Base-by-base conservation (phyloP, 2,888 invertebrate species). In the Epistrophe eligans region DNA sequence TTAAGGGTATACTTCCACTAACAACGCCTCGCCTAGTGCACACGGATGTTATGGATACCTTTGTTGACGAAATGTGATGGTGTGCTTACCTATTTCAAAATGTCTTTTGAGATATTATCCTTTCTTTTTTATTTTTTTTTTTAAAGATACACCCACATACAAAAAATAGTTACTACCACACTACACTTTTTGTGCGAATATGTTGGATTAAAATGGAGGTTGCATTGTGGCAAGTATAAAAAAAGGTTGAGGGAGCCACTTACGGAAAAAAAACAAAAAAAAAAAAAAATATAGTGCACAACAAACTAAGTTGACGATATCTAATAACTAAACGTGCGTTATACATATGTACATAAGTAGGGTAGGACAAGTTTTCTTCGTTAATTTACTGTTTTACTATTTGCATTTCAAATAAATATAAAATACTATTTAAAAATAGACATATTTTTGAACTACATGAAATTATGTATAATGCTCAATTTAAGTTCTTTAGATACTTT, bases 21-120 rank as follows among this genome's bases (percentile, higher is more conserved):
- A 67, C 73, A 64, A 64, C 62, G 38, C 40, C 58, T 62, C 62
- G 38, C 40, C 58, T 62, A 67, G 50, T 43, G 50, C 52, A 74
- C 60, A 74, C 66, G 60, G 80, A 80, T 80, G 80, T 73, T 73
- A 48, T 80, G 67, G 58, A 80, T 70, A 77, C 58, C 60, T 77
- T 67, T 58, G 57, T 57, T 77, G 73, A 40, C 19, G 19, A 67
- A 64, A 60, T 67, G 38, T 66, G 40, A 17, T 66, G 48, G 66
- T 66, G 66, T 66, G 48, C 35, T 32, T 48, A 66, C 48, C 57
- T 79, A 52, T 72, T 64, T 71, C 35, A 43, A 71, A 71, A 79
- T 72, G 57, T 35, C 80, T 73, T 79, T 76, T 45, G 66, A 66
- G 64, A 64, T 64, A 64, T 76, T 72, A 57, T 72, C 45, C 71